Percentiles rank a stretch among this genome's conserved stretches.
Evolutionary conservation across 2,113 vertebrate species (phyloP).

Genomic region (Sapajus apella): DNA sequence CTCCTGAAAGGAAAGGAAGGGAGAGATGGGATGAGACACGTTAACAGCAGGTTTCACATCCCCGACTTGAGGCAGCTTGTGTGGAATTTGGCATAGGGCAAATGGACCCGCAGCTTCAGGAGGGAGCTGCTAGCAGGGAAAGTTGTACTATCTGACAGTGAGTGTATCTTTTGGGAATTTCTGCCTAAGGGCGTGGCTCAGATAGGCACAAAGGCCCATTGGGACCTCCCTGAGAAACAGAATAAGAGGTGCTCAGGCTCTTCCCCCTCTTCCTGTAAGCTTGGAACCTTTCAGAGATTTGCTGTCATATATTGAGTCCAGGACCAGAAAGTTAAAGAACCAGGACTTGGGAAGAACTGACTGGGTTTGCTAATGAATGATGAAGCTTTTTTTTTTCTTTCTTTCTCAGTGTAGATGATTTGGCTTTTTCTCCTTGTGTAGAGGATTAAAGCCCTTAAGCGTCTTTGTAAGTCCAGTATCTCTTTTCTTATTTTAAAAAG

Average conservation of each 20-base stretch:
- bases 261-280: not conserved
- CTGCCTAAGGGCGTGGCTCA: not conserved
- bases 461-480: not conserved
- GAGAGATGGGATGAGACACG: fast-evolving
- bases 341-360: not conserved
- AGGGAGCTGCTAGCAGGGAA: too few relatives aligned
- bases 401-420: not conserved
- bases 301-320: not conserved
- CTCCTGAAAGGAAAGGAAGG: not conserved
- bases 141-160: not conserved
- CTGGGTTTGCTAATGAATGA: not conserved
- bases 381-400: not conserved
- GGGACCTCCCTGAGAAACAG: not conserved
- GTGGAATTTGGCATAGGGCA: not conserved
- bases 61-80: not conserved
- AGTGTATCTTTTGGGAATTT: not conserved
- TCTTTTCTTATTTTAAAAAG: not conserved
- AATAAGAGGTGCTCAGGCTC: not conserved
- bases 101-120: not conserved
- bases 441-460: not conserved
- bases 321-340: not conserved
- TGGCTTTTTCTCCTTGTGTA: not conserved
- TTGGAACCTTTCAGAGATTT: not conserved
- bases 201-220: not conserved
- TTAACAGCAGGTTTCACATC: not conserved